These are phyloP conservation scores for Villa cingulata DNA, from an alignment of 2,888 invertebrate species.

Conservation along the genomic window DNA sequence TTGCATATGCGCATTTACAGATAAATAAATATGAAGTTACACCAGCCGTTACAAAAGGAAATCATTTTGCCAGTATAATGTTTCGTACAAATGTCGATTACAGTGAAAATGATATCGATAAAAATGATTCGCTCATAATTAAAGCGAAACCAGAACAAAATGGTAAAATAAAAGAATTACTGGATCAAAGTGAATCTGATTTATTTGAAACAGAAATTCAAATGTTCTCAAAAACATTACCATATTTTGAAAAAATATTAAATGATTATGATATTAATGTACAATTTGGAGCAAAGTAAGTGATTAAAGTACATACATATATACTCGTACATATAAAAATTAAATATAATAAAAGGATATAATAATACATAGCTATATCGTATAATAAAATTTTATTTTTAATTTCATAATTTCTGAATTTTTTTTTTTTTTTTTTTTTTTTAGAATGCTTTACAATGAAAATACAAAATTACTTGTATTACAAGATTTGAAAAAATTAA, in stretches of 20 bases:
- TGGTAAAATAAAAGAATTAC: conserved; percentile 20
- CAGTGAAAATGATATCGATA: background rate
- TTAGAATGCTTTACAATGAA: conserved; percentile 11
- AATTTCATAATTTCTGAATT: no score
- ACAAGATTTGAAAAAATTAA: conserved; percentile 36
- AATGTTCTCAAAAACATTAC: conserved; percentile 24
- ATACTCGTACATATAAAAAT: no score
- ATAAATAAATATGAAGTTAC: conserved; percentile 9
- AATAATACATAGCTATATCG: no score
- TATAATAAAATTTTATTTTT: no score
- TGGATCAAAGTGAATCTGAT: conserved; percentile 11
- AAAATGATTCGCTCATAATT: conserved; percentile 18
- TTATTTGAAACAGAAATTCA: conserved; percentile 23
- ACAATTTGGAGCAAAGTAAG: conserved; percentile 15
- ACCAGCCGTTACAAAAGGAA: conserved; percentile 17
- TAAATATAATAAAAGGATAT: no score
- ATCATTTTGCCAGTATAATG: conserved; percentile 20
- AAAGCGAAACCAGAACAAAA: conserved; percentile 24
- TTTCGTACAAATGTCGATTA: conserved; percentile 16
- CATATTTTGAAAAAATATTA: conserved; percentile 21
- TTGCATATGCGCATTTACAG: background rate
- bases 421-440: conserved; percentile 22
- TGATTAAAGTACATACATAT: no score
- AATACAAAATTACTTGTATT: conserved; percentile 24
- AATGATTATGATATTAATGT: conserved; percentile 18